Evolutionary conservation across 2,113 vertebrate genomes (phyloP), one percentile per base, ranked within the genome.

Genomic region (Mugil cephalus): DNA sequence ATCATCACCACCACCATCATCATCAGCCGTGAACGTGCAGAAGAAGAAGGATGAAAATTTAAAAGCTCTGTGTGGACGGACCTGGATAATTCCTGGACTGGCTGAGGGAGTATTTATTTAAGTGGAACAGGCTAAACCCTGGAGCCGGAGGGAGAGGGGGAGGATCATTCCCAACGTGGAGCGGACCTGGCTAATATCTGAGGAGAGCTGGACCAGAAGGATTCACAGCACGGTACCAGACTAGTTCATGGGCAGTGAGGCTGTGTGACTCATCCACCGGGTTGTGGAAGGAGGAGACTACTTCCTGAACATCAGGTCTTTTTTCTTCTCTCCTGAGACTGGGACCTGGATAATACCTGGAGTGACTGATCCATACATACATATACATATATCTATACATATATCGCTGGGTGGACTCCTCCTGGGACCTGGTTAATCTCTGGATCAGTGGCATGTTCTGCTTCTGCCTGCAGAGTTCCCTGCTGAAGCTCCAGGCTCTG

Each of bases 381-480:
- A 7, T 10, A n/a, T n/a, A n/a, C n/a, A n/a, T n/a, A n/a, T n/a
- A 8, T 63, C 35, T 21, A 24, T 6, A 8, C 35, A 43, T 9
- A n/a, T 14, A 7, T 10, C 10, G 17, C 24, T 3, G 40, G 38
- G 50, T 51, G 39, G 10, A 64, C 46, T 71, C 19, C 46, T 35
- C 38, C 54, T 45, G 71, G 77, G 77, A 81, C 62, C 67, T 34
- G 79, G 68, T 4, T 80, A 77, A 63, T 67, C 47, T 71, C 64
- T 80, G 74, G 80, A 65, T 50, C 54, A 15, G 64, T 0, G 85
- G 77, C 84, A 98, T 97, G 96, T 99, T 99, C 94, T 98, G 96
- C 89, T 97, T 97, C 90, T 98, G 96, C 92, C 94, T 96, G 93
- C 96, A 98, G 93, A 96, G 95, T 89, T 96, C 96, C 45, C 93